Base-by-base conservation (phyloP, 2,113 vertebrate genomes). In the Tragelaphus imberbis region DNA sequence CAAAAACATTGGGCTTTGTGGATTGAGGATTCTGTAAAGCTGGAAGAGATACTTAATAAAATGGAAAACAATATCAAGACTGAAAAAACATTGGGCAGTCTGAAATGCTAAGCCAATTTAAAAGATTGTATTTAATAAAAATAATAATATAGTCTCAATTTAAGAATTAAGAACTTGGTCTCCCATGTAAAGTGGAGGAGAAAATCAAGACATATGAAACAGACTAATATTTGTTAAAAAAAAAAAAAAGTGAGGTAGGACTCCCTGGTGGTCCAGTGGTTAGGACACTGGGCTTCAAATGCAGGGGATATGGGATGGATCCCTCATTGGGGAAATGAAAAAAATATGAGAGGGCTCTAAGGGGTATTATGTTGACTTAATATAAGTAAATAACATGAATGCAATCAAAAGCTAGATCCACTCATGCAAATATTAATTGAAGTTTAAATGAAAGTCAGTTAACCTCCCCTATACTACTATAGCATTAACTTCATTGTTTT, bases 61-160 rank as follows among this genome's bases (percentile, higher is more conserved):
- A 61, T 87, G 61, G 86, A 84, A 91, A 87, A 96, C 55, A 91
- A 51, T 84, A 95, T 87, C 84, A 92, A 92, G 30, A 87, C n/a
- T 77, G 53, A 88, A 80, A 97, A 87, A 49, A 28, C 10, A 0
- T 28, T 84, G 53, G 55, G n/a, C 27, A 81, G 33, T 84, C 75
- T 96, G 65, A 94, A 94, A 80, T 40, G 14, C 77, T 47, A 53
- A 56, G 82, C 23, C 11, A 81, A 61, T 53, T 68, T 17, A 44
- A 88, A 97, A 84, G 16, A 80, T 40, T 88, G 11, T 44, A 56
- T 77, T 88, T 85, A 84, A 75, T 27, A 79, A 10, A 17, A 14
- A 88, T 44, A n/a, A 56, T 91, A 87, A 84, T 58, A 85, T 91
- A 68, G 36, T 63, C 71, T 92, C 59, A 40, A 92, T 86, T 88